A percentile compares a stretch with the other conserved stretches of the same genome.
Evolutionary conservation across 2,888 invertebrate genomes (phyloP).

Genomic region (Sceliomorpha sp.): DNA sequence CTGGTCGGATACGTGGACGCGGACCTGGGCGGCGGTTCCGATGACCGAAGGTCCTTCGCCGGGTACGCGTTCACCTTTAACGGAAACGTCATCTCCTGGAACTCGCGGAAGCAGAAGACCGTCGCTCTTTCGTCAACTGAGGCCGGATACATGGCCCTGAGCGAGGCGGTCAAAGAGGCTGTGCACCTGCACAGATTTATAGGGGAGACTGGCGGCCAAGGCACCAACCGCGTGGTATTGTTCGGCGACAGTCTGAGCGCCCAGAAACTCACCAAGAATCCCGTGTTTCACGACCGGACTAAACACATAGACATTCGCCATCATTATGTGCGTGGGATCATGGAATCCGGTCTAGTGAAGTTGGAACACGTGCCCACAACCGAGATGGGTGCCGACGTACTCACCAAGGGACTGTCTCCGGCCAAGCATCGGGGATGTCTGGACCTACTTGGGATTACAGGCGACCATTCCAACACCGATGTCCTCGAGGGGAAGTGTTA

Average conservation of each 20-base stretch:
- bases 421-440: background rate
- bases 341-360: background rate
- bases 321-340: conserved; percentile 7
- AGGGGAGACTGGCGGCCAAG: background rate
- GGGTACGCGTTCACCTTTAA: conserved; percentile 8
- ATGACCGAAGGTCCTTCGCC: conserved; percentile 14
- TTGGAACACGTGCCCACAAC: background rate
- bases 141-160: conserved; percentile 21
- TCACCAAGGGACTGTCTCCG: background rate
- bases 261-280: conserved; percentile 1
- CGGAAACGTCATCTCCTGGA: background rate
- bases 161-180: conserved; percentile 16
- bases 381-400: background rate
- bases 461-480: background rate
- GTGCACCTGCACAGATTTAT: conserved; percentile 15
- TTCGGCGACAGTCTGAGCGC: conserved; percentile 11
- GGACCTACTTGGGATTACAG: background rate
- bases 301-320: conserved; percentile 17
- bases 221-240: background rate
- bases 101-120: conserved; percentile 11
- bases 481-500: background rate
- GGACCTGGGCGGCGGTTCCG: background rate
- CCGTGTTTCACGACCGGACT: conserved; percentile 4
- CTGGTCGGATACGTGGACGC: conserved; percentile 11
- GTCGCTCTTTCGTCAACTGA: conserved; percentile 25